Base-by-base conservation (phyloP, 2,797 vertebrate species). In the Eupleurogrammus muticus region DNA sequence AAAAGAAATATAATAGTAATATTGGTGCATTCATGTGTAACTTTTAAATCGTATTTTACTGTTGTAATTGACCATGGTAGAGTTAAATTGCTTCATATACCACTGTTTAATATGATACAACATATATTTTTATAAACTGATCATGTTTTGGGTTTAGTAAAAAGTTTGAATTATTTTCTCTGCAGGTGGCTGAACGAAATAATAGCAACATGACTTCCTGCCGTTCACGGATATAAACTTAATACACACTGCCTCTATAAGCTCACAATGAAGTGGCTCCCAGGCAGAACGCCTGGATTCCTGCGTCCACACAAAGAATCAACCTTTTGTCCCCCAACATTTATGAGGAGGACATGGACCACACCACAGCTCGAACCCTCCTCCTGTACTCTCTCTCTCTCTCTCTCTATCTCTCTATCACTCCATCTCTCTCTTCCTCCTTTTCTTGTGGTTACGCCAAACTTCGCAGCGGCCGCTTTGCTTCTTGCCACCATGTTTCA, bases 401-500 rank as follows among this genome's bases (percentile, higher is more conserved):
- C 40, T 2, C 28, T 38, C 9, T 36, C 23, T 68, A 14, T 14
- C 13, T 32, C 4, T 19, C n/a, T n/a, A n/a, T 53, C 16, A 19
- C 24, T 19, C 28, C 21, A 40, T 44, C 20, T 35, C 24, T 8
- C 20, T n/a, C 52, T 14, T 62, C 53, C 23, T 46, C 35, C 10
- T 36, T 11, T 36, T 36, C 8, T 36, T 11, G 7, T 36, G 6
- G 73, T 20, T 55, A 68, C 67, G 0, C n/a, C 66, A 72, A 62
- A 57, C 56, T 72, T 14, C 13, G 9, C 2, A 0, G 20, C 19
- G 49, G 42, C 50, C 35, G 5, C 70, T 28, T 48, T 32, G 5
- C 70, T 28, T 48, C 53, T 51, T 11, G 64, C 70, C 75, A 52
- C 71, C 66, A 17, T 52, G 68, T 79, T 85, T 83, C 53, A 65